Conservation (phyloP, 2,113 vertebrate genomes). For the Mastomys natalensis region DNA sequence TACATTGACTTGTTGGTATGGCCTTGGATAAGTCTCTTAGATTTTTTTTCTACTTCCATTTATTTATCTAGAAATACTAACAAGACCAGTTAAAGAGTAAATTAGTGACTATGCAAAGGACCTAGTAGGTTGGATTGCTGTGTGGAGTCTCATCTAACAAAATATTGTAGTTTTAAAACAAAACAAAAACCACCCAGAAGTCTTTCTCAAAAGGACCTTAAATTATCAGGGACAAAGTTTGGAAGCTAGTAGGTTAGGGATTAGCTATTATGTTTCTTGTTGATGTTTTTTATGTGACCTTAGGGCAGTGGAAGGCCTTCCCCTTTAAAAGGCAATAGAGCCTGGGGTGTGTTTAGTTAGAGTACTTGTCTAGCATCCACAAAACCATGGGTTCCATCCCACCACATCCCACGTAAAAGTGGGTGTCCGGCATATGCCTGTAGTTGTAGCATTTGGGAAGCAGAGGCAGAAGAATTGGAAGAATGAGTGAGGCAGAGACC, state of each 20-base stretch:
- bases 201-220: background rate
- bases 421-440: background rate
- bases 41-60: background rate
- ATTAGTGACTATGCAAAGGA: background rate
- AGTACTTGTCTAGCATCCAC: no score
- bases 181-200: background rate
- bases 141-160: background rate
- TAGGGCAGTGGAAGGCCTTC: background rate
- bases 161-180: background rate
- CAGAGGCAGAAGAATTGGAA: background rate
- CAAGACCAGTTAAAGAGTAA: background rate
- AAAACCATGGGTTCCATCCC: background rate
- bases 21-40: conserved; percentile 7
- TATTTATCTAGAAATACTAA: conserved; percentile 44
- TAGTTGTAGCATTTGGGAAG: background rate
- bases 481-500: background rate
- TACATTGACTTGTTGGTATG: background rate
- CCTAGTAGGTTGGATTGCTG: background rate
- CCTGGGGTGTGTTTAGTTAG: background rate
- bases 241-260: background rate
- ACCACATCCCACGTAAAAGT: background rate
- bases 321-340: background rate
- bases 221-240: background rate
- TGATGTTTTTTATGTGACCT: background rate
- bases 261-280: background rate